Evolutionary conservation across 2,113 vertebrate genomes (phyloP).

Genomic region (Leucosticte australis): DNA sequence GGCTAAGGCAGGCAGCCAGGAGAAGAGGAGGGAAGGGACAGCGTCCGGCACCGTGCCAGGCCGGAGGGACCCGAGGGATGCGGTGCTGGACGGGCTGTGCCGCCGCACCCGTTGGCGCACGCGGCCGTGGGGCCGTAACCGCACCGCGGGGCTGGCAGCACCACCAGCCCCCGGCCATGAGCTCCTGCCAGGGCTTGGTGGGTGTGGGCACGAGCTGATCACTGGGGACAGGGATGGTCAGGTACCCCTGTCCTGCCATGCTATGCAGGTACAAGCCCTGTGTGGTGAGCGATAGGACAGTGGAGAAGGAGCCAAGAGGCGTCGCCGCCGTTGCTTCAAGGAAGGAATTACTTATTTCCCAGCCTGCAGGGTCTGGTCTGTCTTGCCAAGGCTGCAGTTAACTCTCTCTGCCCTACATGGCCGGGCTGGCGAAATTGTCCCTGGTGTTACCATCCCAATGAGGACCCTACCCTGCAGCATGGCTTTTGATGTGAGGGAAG

Average conservation of each 20-base stretch:
- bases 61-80: accelerated
- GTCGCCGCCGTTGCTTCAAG: not conserved
- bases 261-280: not conserved
- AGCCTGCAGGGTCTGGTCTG: not conserved
- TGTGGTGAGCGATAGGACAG: not conserved
- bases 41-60: accelerated
- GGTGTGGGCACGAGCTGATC: not conserved
- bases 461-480: not conserved
- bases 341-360: slow-evolving; percentile 53
- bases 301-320: slow-evolving; percentile 32
- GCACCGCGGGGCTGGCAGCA: not conserved
- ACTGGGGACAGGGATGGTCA: accelerated
- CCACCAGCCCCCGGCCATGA: accelerated
- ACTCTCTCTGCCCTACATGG: not conserved
- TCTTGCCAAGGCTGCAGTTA: slow-evolving; percentile 27
- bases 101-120: accelerated
- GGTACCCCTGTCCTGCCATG: not conserved
- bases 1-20: not conserved
- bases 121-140: accelerated
- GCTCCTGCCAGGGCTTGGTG: not conserved
- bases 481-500: not conserved
- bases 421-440: accelerated
- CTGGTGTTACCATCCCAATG: accelerated
- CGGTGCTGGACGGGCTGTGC: not conserved
- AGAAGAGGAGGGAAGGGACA: not conserved